Percentiles rank a stretch among this genome's conserved stretches.
phyloP scores from a whole-genome alignment of 2,797 vertebrate species.

The Ctenosaura bakeri region DNA sequence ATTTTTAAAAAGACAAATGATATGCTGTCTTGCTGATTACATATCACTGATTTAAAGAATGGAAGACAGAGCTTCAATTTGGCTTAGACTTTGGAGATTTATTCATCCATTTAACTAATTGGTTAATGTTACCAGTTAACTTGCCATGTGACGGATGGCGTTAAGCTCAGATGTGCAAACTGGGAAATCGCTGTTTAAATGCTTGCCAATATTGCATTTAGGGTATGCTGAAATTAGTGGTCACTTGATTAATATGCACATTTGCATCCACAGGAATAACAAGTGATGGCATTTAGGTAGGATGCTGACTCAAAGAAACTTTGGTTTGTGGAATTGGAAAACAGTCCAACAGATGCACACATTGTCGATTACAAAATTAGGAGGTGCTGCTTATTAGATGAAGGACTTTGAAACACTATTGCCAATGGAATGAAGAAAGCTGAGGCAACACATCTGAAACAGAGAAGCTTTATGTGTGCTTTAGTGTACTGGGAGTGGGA shows the following conservation, averaged over 20 bases:
- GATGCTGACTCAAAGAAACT: slow-evolving; percentile 34
- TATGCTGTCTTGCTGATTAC: neutral
- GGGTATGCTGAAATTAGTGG: slow-evolving; percentile 52
- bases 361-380: slow-evolving; percentile 40
- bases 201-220: slow-evolving; percentile 62
- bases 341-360: slow-evolving; percentile 33
- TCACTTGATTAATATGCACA: slow-evolving; percentile 58
- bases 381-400: slow-evolving; percentile 32
- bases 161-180: slow-evolving; percentile 30
- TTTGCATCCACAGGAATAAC: slow-evolving; percentile 49
- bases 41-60: slow-evolving; percentile 29
- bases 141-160: slow-evolving; percentile 54
- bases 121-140: slow-evolving; percentile 67
- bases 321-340: slow-evolving; percentile 43
- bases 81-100: slow-evolving; percentile 48
- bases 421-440: neutral
- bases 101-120: slow-evolving; percentile 70
- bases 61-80: slow-evolving; percentile 24
- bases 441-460: neutral
- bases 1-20: slow-evolving; percentile 2
- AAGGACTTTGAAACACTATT: slow-evolving; percentile 9
- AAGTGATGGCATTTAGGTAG: slow-evolving; percentile 27
- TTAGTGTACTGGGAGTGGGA: neutral
- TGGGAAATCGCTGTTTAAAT: slow-evolving; percentile 53
- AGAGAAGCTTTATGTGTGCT: neutral